Percentiles rank a stretch among this genome's conserved stretches.
These are phyloP conservation scores for Sterna hirundo DNA, from an alignment of 2,113 vertebrate species.

Conservation along the genomic window DNA sequence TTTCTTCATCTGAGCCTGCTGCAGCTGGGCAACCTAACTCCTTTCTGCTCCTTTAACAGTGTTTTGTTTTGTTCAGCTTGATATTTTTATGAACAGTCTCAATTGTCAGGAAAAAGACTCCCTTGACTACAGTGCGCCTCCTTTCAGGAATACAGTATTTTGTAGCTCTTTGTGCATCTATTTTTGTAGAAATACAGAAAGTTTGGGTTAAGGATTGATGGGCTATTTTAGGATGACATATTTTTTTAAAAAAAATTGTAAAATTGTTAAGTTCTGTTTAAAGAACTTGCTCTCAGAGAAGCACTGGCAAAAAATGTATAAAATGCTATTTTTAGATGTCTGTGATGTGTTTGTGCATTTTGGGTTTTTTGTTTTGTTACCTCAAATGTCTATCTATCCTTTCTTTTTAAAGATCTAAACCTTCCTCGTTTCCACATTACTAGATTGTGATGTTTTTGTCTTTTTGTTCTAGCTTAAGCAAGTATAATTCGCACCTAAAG, in stretches of 20 bases:
- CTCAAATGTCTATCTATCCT: constrained; percentile 63
- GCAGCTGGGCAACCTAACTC: constrained; percentile 64
- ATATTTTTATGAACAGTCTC: constrained; percentile 55
- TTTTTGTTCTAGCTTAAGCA: constrained; percentile 43
- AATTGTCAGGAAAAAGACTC: constrained; percentile 64
- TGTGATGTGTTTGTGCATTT: constrained; percentile 68
- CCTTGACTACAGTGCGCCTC: constrained; percentile 64
- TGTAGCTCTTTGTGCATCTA: constrained; percentile 76
- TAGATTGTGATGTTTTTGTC: constrained; percentile 58
- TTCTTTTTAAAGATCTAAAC: constrained; percentile 46
- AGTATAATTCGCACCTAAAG: background rate
- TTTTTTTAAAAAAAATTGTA: constrained; percentile 75
- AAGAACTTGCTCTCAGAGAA: constrained; percentile 87
- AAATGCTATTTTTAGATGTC: constrained; percentile 74
- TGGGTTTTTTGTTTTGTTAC: constrained; percentile 68
- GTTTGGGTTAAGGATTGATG: constrained; percentile 73
- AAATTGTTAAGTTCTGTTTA: constrained; percentile 91
- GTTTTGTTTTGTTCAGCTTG: constrained; percentile 60
- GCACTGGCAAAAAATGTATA: constrained; percentile 80
- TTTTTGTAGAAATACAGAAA: constrained; percentile 82
- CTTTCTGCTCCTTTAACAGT: constrained; percentile 67
- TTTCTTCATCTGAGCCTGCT: constrained; percentile 76
- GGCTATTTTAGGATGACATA: constrained; percentile 76
- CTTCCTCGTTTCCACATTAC: constrained; percentile 34
- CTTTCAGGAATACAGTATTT: constrained; percentile 76